A percentile compares a stretch with the other conserved stretches of the same genome.
phyloP scores from a whole-genome alignment of 2,113 vertebrate genomes.

The Eudyptes chrysolophus region DNA sequence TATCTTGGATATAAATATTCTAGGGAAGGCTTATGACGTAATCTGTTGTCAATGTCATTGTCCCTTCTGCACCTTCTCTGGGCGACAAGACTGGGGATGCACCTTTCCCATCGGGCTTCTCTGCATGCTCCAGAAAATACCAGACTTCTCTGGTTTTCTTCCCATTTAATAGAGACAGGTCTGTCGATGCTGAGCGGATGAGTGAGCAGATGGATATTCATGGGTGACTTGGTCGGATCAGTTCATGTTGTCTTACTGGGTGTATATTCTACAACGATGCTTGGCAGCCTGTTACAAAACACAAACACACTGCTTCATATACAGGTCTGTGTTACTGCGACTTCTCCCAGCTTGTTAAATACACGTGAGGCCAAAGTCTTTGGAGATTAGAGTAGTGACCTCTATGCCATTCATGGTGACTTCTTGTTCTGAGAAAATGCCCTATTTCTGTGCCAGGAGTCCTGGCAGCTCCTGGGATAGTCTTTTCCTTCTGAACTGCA shows the following conservation, averaged over 20 bases:
- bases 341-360: neutral
- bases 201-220: slow-evolving; percentile 23
- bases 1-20: neutral
- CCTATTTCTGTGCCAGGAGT: neutral
- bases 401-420: rapidly evolving
- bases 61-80: neutral
- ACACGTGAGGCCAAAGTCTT: neutral
- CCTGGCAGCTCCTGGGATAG: neutral
- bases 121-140: neutral
- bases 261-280: neutral
- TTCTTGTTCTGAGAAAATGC: neutral
- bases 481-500: neutral
- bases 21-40: neutral
- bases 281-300: neutral
- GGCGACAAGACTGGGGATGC: neutral
- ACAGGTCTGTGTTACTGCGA: neutral
- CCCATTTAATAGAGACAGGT: neutral
- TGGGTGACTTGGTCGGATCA: neutral
- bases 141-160: neutral
- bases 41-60: neutral
- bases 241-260: neutral
- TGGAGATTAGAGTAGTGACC: neutral
- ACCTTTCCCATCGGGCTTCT: neutral
- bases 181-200: neutral
- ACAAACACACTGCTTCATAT: neutral